Evolutionary conservation across 2,797 vertebrate species (phyloP).

Genomic region (Holocentrus rufus): DNA sequence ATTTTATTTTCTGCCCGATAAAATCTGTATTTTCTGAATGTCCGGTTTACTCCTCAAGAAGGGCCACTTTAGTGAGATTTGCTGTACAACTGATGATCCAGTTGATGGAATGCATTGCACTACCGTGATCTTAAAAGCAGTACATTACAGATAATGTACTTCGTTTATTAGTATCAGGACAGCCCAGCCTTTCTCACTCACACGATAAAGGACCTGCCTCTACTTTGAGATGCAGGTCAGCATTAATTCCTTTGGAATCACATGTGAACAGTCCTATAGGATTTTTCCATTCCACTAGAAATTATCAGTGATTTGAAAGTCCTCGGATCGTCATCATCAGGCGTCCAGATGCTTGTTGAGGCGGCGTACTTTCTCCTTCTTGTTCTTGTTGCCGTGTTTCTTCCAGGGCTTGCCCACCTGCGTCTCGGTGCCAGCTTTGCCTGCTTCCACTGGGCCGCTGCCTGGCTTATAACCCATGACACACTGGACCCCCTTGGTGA

Average conservation of each 20-base stretch:
- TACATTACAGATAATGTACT: slow-evolving; percentile 7
- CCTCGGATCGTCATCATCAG: slow-evolving; percentile 68
- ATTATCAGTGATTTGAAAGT: slow-evolving; percentile 23
- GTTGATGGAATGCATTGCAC: slow-evolving; percentile 47
- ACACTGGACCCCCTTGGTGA: slow-evolving; percentile 90
- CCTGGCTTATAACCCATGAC: slow-evolving; percentile 90
- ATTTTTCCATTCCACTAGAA: slow-evolving; percentile 26
- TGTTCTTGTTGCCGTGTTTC: slow-evolving; percentile 95
- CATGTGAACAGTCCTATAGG: not conserved
- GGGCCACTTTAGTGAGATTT: not conserved
- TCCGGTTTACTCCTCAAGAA: slow-evolving; percentile 1
- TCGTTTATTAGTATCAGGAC: slow-evolving; percentile 15
- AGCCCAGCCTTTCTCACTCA: not conserved
- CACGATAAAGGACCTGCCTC: slow-evolving; percentile 22
- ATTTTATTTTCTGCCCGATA: not conserved
- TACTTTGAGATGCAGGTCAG: not conserved
- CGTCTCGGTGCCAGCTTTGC: slow-evolving; percentile 51
- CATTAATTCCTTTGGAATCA: slow-evolving; percentile 52
- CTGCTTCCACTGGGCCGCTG: slow-evolving; percentile 69
- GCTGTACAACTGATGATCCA: slow-evolving; percentile 27
- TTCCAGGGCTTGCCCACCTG: slow-evolving; percentile 92
- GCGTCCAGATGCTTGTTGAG: slow-evolving; percentile 93
- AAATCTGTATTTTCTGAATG: slow-evolving; percentile 11
- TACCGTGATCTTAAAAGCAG: slow-evolving; percentile 18
- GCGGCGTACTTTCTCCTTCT: slow-evolving; percentile 94